Conservation (phyloP, 2,113 vertebrate genomes). For the Pluvialis apricaria region DNA sequence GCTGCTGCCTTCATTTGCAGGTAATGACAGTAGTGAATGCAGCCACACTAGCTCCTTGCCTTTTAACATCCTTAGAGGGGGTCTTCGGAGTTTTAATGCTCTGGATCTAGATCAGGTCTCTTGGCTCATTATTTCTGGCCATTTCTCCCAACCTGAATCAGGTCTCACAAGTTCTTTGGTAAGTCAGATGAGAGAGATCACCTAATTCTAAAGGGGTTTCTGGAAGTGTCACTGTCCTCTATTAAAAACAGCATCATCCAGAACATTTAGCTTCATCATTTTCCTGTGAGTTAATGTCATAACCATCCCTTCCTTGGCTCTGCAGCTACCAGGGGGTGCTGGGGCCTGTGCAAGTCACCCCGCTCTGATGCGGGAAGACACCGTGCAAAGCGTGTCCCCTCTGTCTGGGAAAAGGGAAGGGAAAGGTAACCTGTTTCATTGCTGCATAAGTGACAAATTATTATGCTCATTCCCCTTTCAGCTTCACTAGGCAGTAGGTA, state of each 20-base stretch:
- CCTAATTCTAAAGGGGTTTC: background rate
- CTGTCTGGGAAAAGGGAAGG: background rate
- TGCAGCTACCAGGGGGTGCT: background rate
- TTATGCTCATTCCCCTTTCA: background rate
- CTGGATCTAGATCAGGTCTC: background rate
- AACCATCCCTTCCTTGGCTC: background rate
- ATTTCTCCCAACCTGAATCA: background rate
- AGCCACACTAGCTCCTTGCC: background rate
- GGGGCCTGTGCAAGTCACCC: background rate
- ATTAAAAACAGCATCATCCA: background rate
- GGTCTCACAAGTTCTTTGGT: background rate
- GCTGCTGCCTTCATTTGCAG: conserved; percentile 48
- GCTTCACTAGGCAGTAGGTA: background rate
- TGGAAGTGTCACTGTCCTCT: background rate
- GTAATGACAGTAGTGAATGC: conserved; percentile 50
- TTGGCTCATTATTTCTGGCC: background rate
- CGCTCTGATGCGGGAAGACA: background rate
- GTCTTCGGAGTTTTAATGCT: background rate
- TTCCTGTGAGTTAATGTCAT: background rate
- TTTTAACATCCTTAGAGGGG: conserved; percentile 3
- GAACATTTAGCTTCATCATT: background rate
- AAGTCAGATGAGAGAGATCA: background rate
- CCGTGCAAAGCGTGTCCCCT: background rate
- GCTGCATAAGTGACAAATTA: background rate
- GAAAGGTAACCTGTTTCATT: accelerated